phyloP scores from a whole-genome alignment of 2,797 vertebrate genomes.

The Phrynocephalus guinanensis region DNA sequence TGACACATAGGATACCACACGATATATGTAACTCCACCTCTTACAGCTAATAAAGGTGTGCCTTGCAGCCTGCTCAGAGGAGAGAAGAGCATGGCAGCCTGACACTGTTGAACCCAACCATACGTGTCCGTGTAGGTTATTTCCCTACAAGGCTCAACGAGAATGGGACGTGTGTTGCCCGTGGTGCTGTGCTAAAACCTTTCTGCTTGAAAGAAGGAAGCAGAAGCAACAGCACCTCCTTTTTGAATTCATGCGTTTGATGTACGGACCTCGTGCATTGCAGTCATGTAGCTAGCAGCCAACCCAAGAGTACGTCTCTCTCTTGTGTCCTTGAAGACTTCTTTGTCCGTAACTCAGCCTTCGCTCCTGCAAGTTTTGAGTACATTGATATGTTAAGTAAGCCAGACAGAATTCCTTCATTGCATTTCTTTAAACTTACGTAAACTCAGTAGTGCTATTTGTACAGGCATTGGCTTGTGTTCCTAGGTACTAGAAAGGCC shows the following conservation, averaged over 20 bases:
- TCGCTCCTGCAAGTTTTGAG: not conserved
- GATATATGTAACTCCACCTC: no score
- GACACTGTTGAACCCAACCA: no score
- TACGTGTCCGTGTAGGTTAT: no score
- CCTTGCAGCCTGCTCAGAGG: no score
- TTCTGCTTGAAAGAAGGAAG: not conserved
- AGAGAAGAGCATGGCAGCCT: no score
- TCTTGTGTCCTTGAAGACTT: not conserved
- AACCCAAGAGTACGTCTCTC: not conserved
- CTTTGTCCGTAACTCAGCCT: not conserved
- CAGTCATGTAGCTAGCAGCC: not conserved
- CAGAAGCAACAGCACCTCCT: not conserved
- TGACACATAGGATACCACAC: no score
- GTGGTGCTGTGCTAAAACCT: not conserved
- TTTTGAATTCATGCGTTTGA: not conserved
- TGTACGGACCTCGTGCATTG: not conserved
- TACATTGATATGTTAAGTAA: not conserved
- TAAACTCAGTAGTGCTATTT: not conserved
- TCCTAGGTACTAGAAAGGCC: not conserved
- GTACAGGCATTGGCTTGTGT: not conserved
- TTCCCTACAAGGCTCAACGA: no score
- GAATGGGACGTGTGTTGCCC: no score
- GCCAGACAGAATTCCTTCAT: not conserved
- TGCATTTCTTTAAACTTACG: not conserved
- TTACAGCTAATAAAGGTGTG: no score